Evolutionary conservation across 2,113 vertebrate species (phyloP).

Genomic region (Ailuropoda melanoleuca): DNA sequence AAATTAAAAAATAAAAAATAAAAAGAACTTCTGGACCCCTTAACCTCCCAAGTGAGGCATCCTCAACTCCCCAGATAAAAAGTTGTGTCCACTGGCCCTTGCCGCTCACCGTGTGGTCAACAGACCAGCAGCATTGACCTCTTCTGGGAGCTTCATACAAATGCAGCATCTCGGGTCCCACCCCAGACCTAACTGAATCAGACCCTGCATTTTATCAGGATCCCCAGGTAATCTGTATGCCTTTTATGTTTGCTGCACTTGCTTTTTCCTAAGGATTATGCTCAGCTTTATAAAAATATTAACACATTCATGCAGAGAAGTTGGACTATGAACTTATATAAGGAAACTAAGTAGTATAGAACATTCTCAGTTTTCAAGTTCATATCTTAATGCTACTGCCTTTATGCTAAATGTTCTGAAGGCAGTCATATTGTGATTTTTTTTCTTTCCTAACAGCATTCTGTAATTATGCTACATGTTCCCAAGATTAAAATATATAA

Average conservation of each 20-base stretch:
- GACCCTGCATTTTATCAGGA: background rate
- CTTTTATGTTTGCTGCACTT: background rate
- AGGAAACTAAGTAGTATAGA: background rate
- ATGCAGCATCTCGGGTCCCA: background rate
- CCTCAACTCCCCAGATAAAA: background rate
- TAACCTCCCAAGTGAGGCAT: conserved; percentile 7
- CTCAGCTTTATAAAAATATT: background rate
- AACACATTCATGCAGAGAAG: background rate
- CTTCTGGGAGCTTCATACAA: background rate
- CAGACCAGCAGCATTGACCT: background rate
- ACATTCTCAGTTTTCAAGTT: background rate
- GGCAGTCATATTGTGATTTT: background rate
- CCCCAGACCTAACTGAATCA: background rate
- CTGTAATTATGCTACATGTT: background rate
- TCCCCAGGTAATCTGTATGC: background rate
- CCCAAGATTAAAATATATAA: background rate
- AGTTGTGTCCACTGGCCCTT: background rate
- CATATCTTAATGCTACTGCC: background rate
- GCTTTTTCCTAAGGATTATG: background rate
- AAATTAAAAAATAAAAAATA: too few relatives aligned
- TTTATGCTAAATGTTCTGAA: background rate
- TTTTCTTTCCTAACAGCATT: background rate
- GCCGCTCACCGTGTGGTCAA: background rate
- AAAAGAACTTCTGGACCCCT: background rate
- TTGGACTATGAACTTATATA: background rate